Base-by-base conservation (phyloP, 2,113 vertebrate species). In the Psilopogon haemacephalus region DNA sequence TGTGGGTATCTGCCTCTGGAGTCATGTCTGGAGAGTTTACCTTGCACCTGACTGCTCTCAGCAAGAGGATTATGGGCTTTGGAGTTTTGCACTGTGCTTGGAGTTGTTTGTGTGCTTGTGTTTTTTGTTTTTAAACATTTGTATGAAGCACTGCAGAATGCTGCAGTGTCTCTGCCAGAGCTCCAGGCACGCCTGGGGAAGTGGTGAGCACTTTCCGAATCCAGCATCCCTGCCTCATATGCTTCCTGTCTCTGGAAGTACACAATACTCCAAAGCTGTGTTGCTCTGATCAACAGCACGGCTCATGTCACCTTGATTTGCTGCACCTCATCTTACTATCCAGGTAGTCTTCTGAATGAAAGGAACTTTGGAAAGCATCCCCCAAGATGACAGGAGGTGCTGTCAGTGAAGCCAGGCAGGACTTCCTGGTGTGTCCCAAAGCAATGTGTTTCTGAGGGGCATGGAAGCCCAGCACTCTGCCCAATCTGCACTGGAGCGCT, bases 51-150 rank as follows among this genome's bases (percentile, higher is more conserved):
- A 42, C 78, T 94, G 94, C 86, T 80, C 70, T 88, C 70, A 68
- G 69, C 58, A 35, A 68, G 35, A 74, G 80, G 71, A 92, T 95
- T 94, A 95, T 38, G 56, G 84, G n/a, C 81, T 95, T 93, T 91
- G 42, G 74, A 86, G 72, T 84, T 86, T 81, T 0, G 1, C 77
- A 54, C 56, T 87, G 28, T 37, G 80, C 42, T 69, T 84, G 55
- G 38, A 82, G 24, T 40, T 63, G 23, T 73, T 90, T 81, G 9
- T 42, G 38, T 37, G 20, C 81, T 44, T 64, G 42, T 17, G 19
- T 46, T 54, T 54, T 24, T 33, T 52, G 55, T 30, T 19, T 15
- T 12, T 13, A 9, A 2, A 4, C 3, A 59, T 86, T 84, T 58
- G 24, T 58, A 37, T 59, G 42, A 86, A 62, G 19, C 1, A 2